Percentiles rank a stretch among this genome's conserved stretches.
Evolutionary conservation across 2,797 vertebrate genomes (phyloP).

Genomic region (Coccyzus lansbergi): DNA sequence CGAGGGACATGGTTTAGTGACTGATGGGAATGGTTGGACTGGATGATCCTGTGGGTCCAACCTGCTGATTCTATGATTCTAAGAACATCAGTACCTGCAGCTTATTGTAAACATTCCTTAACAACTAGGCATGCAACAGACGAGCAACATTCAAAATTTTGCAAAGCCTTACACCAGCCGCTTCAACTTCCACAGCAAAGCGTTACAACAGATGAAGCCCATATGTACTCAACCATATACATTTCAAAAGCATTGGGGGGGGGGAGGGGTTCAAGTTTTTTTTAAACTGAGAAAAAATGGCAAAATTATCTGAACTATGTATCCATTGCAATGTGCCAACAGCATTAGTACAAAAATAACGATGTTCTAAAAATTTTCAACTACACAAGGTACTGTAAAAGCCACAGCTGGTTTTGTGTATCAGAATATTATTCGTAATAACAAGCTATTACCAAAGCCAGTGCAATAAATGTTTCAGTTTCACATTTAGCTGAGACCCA

Average conservation of each 20-base stretch:
- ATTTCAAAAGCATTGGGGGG: not conserved
- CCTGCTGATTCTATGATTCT: no score
- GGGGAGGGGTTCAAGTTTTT: not conserved
- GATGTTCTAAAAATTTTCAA: not conserved
- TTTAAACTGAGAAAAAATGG: not conserved
- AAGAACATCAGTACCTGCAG: not conserved
- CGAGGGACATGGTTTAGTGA: no score
- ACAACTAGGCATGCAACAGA: not conserved
- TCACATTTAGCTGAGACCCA: constrained; percentile 74
- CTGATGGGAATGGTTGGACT: no score
- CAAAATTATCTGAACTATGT: not conserved
- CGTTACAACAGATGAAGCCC: not conserved
- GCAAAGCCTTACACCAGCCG: constrained; percentile 23
- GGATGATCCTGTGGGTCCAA: no score
- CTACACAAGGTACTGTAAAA: not conserved
- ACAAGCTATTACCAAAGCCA: constrained; percentile 74
- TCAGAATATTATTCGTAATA: constrained; percentile 66
- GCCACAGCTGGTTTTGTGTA: no score
- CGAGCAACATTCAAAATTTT: not conserved
- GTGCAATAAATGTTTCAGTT: constrained; percentile 64
- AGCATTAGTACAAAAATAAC: not conserved
- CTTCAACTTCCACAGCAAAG: constrained; percentile 8
- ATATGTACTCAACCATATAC: not conserved
- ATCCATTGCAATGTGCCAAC: not conserved
- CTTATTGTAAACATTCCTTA: not conserved